Evolutionary conservation across 2,888 invertebrate species (phyloP), one percentile per base, ranked within the genome.

Genomic region (Serrognathus titanus): DNA sequence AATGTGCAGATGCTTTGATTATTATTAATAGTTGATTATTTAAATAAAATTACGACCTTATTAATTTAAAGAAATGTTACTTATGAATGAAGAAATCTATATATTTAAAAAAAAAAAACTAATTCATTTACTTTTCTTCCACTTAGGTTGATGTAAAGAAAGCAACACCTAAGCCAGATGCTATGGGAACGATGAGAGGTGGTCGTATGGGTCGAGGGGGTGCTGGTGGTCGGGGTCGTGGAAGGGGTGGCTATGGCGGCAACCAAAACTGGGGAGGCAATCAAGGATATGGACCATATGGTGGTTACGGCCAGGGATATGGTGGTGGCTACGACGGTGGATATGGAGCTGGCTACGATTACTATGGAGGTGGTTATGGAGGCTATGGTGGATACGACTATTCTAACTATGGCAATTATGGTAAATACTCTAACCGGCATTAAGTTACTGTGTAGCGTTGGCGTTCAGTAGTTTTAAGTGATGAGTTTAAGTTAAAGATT

Each of bases 91-190:
- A 50, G 39, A 12, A 16, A 39, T 11, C 12, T 11, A 55, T 39
- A 13, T 41, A 13, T 49, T 43, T 36, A 36, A 31, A n/a, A n/a
- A 49, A 37, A 37, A n/a, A n/a, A n/a, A n/a, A n/a, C n/a, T 55
- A 46, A 31, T 38, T 53, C 38, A 39, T 46, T 41, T 46, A 58
- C 57, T 56, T 16, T 55, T 54, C 60, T 62, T 68, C 49, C 73
- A 16, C 13, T 43, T n/a, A 89, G 89, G 92, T 94, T 57, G 96
- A 97, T 78, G 94, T 97, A 39, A 96, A 96, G 80, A 90, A 94
- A 74, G 96, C 96, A 47, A 94, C 95, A 52, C 94, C 95, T 9
- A 94, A 92, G 78, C 90, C 90, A 2, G 92, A 92, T 68, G 85
- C 85, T 61, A 85, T 86, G 83, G 66, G 63, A 12, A 63, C 60